These are phyloP conservation scores for Leistus spinibarbis DNA, from an alignment of 2,888 invertebrate species.

Conservation along the genomic window DNA sequence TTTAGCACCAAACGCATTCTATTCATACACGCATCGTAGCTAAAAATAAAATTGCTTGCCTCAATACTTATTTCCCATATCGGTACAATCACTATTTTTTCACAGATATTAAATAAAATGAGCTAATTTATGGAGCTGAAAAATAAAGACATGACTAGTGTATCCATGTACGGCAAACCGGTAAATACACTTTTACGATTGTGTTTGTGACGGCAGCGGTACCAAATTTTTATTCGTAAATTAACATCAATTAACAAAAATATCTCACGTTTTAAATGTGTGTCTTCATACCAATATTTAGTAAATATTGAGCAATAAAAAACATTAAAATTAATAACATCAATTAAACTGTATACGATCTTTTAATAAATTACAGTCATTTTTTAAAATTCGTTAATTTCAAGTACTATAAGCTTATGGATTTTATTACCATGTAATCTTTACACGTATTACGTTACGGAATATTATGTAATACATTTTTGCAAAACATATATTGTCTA, in stretches of 20 bases:
- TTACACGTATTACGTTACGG: no score
- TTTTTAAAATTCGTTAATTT: no score
- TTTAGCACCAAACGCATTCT: constrained; percentile 24
- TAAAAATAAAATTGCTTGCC: constrained; percentile 13
- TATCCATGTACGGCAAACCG: neutral
- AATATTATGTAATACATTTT: no score
- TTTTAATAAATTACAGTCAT: no score
- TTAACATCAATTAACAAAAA: neutral
- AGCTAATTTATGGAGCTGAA: constrained; percentile 17
- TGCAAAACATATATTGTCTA: no score
- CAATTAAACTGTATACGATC: neutral
- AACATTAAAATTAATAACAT: neutral
- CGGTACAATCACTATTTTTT: constrained; percentile 9
- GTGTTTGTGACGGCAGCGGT: neutral
- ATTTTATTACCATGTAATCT: no score
- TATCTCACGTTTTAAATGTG: neutral
- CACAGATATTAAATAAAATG: constrained; percentile 1
- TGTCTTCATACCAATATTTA: neutral
- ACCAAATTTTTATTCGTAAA: neutral
- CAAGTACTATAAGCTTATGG: no score
- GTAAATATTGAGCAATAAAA: neutral
- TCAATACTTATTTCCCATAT: constrained; percentile 24
- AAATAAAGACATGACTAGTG: neutral
- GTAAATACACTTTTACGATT: neutral
- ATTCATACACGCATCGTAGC: constrained; percentile 11